Evolutionary conservation across 2,113 vertebrate species (phyloP), one percentile per base, ranked within the genome.

Genomic region (Thamnaconus septentrionalis): DNA sequence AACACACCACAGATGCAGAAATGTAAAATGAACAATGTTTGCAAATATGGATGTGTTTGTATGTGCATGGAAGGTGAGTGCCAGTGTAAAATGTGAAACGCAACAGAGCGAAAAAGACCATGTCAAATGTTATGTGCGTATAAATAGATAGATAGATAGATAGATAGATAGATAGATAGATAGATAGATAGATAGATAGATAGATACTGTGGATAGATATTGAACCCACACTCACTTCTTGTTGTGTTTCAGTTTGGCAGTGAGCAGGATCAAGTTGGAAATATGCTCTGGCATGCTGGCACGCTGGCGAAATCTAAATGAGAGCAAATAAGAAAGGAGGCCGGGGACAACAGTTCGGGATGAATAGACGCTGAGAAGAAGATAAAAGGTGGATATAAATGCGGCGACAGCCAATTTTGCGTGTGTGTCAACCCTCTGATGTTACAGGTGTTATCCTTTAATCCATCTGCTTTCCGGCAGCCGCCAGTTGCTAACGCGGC

Each of bases 401-500:
- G 46, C 64, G 60, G 56, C 50, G 61, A 62, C 76, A 75, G 70
- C 59, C 65, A 65, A 55, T 83, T 80, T 58, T 65, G 48, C 41
- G 63, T 69, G 73, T 80, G 66, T 75, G 51, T 78, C 73, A 71
- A 10, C 41, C 7, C 8, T 70, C 59, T 66, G 75, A 76, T 87
- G 82, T 86, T 88, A 71, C 83, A 89, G 85, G 85, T 88, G 87
- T 74, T 64, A 79, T 63, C 45, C 8, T 78, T 75, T 73, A 65
- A 71, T 76, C 69, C 71, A 56, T 61, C 55, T 60, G 57, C 54
- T 76, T 63, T 56, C 59, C 79, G 53, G 18, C 46, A 40, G 3
- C 49, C 8, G 47, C 61, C 51, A 66, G 70, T 80, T 74, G 69
- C 74, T 66, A 76, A 74, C 5, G 8, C 39, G 39, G 59, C 42